Conservation (phyloP, 2,888 invertebrate genomes). For the Temnothorax rugatulus region DNA sequence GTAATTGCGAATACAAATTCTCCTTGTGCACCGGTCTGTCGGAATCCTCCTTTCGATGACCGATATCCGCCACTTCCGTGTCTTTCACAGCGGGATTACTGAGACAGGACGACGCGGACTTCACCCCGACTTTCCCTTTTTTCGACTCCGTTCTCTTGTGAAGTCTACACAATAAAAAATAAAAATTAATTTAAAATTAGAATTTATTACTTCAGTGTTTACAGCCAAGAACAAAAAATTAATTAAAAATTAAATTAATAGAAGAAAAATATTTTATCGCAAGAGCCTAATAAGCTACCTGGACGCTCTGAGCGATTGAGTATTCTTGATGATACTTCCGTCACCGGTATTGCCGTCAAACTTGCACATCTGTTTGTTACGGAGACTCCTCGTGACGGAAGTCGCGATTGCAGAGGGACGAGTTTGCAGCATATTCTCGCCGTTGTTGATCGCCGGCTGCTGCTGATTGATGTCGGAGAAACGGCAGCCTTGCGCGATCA, state of each 20-base stretch:
- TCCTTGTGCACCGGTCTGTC: conserved; percentile 78
- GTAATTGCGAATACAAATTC: conserved; percentile 77
- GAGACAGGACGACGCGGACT: conserved; percentile 72
- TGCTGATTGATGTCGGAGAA: conserved; percentile 89
- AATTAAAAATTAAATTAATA: neutral
- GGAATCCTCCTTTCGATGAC: conserved; percentile 81
- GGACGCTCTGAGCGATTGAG: conserved; percentile 83
- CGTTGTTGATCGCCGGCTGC: conserved; percentile 79
- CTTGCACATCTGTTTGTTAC: conserved; percentile 83
- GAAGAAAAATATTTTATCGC: neutral
- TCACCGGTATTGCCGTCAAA: conserved; percentile 66
- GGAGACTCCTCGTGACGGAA: conserved; percentile 82
- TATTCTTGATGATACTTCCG: conserved; percentile 69
- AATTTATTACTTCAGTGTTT: too few species aligned
- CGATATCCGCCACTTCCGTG: conserved; percentile 73
- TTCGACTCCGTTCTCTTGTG: conserved; percentile 83
- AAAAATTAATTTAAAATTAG: neutral
- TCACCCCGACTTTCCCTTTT: conserved; percentile 76
- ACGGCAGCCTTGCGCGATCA: conserved; percentile 93
- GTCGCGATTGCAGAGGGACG: conserved; percentile 77
- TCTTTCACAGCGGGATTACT: conserved; percentile 65
- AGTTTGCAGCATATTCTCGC: conserved; percentile 78
- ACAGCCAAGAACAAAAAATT: neutral
- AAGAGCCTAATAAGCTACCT: conserved; percentile 73
- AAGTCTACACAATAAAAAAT: conserved; percentile 74